Evolutionary conservation across 2,888 invertebrate genomes (phyloP), one percentile per base, ranked within the genome.

Genomic region (Cremastinae sp.): DNA sequence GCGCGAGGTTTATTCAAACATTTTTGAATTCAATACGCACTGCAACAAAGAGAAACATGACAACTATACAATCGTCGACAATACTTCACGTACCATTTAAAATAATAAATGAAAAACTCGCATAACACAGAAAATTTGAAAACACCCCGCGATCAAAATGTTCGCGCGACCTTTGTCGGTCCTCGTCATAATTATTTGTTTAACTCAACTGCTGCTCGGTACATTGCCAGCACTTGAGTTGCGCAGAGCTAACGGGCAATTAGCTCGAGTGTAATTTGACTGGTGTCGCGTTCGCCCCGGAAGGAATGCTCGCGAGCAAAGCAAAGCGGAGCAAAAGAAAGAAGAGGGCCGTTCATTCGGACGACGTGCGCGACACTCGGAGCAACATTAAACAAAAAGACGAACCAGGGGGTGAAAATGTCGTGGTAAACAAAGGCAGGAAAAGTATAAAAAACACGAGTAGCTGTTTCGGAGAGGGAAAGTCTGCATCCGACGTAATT

Each of bases 241-340:
- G 28, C 75, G 81, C 83, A 80, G 80, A 82, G 80, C 82, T 79
- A 82, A 80, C 78, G 76, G 56, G 81, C 78, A 84, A 84, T 84
- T 84, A 83, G 75, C 70, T 71, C 68, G 78, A 66, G 74, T 81
- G 82, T 84, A 83, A 83, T 84, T 84, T 81, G 77, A 81, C 73
- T 64, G 75, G 78, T 70, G 65, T 56, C 71, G 51, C 49, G 45
- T 55, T 35, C 18, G 51, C 41, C 10, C 49, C 35, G 59, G 16
- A 43, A 47, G 51, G 53, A 55, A 68, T 20, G 18, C 18, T 37
- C 22, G 16, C 20, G 14, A 39, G 9, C 12, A 20, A 28, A 65
- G 16, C 35, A 20, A 7, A 22, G 43, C 55, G 28, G 39, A 8
- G 53, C 12, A 5, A 3, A 43, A 43, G 22, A 43, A 22, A 9